Evolutionary conservation across 2,888 invertebrate species (phyloP), one percentile per base, ranked within the genome.

Genomic region (Metallyticus violacea): DNA sequence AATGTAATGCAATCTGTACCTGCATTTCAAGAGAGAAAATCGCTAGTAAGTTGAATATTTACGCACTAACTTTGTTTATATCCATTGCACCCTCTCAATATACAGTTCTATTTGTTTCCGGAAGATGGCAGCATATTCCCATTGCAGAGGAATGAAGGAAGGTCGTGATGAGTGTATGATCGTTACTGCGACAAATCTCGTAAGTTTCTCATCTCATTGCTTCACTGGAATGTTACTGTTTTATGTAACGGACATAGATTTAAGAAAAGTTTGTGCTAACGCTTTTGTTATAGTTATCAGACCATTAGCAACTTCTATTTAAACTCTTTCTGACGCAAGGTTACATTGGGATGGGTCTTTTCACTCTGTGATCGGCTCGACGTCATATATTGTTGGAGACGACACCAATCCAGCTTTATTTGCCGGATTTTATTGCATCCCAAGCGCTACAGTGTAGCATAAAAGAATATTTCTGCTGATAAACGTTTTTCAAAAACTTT

Each of bases 271-370:
- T 62, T 62, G 40, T 15, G 40, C 2, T 15, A 6, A 22, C 22
- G 0, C 2, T 62, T 62, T 62, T 62, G 9, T 62, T 2, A 22
- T 62, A 22, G 15, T 62, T 62, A 4, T 4, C 22, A 22, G 15
- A 15, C 15, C 2, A 0, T 15, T 4, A 62, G 22, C 40, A 62
- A 0, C 22, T 62, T 3, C 40, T 81, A 25, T 81, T 79, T 26
- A 77, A 82, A 28, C 25, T 7, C 15, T 26, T 82, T 83, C n/a
- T 40, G 28, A 26, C 79, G 82, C 86, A 86, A 86, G 86, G 86
- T 86, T 86, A 86, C 86, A 79, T 77, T 40, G 86, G 86, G 83
- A 86, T 83, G 86, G 86, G 82, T 86, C 81, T 83, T 77, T 80
- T 77, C 77, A 28, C 77, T 62, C 15, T 62, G 6, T 26, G 30